Conservation (phyloP, 1,140 invertebrate species). For the Hycleus cichorii region DNA sequence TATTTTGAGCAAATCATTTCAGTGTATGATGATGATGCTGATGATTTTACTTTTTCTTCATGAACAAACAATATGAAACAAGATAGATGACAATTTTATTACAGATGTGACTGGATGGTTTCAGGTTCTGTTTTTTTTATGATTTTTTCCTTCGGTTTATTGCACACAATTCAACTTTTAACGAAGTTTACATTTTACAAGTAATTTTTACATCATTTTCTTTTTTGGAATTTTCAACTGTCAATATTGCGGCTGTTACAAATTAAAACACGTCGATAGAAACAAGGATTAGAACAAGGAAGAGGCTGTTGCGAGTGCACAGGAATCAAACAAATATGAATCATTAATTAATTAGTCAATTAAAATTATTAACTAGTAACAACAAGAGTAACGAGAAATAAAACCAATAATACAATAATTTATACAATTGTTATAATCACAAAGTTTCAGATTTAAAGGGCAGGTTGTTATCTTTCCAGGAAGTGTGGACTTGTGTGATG, state of each 20-base stretch:
- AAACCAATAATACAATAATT: constrained; percentile 31
- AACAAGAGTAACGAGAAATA: constrained; percentile 27
- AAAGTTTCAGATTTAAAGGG: constrained; percentile 12
- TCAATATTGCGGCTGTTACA: background rate
- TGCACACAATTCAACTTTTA: constrained; percentile 35
- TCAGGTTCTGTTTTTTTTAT: background rate
- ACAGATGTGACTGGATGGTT: constrained; percentile 25
- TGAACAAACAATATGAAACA: constrained; percentile 26
- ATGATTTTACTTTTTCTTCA: constrained; percentile 10
- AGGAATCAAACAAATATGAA: constrained; percentile 14
- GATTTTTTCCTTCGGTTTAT: constrained; percentile 33
- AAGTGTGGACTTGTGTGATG: background rate
- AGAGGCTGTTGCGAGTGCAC: constrained; percentile 5
- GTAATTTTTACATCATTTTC: background rate
- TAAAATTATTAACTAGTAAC: constrained; percentile 30
- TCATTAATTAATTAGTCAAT: constrained; percentile 8
- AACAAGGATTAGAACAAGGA: constrained; percentile 2
- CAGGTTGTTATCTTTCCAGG: background rate
- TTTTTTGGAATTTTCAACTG: background rate
- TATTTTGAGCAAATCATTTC: constrained; percentile 36
- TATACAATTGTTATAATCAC: constrained; percentile 27
- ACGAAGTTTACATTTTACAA: constrained; percentile 29
- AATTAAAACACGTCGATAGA: background rate
- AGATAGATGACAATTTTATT: constrained; percentile 20
- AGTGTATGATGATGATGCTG: constrained; percentile 16